Conservation (phyloP, 2,113 vertebrate genomes). For the Callaeas wilsoni region DNA sequence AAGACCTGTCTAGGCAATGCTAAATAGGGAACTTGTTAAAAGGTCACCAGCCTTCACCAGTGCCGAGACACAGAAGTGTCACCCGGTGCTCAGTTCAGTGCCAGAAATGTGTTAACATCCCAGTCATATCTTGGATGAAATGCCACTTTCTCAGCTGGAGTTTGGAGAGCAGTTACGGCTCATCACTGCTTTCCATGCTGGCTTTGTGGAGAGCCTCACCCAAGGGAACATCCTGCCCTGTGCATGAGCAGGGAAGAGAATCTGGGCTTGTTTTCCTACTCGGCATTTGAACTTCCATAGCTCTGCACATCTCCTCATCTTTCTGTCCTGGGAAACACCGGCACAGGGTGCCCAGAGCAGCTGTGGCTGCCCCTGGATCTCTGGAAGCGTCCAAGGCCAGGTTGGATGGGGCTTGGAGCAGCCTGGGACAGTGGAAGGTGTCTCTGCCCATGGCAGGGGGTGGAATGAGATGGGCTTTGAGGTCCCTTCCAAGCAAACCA, state of each 20-base stretch:
- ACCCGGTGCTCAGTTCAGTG: neutral
- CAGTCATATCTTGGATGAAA: neutral
- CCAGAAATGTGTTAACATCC: neutral
- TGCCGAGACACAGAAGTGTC: neutral
- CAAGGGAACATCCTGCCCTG: neutral
- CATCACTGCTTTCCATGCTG: neutral
- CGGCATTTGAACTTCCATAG: neutral
- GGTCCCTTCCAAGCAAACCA: neutral
- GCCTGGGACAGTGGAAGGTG: fast-evolving
- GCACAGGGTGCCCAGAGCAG: neutral
- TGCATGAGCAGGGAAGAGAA: neutral
- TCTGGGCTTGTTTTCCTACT: neutral
- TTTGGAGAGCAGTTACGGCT: neutral
- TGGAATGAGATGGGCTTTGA: neutral
- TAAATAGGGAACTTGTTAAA: neutral
- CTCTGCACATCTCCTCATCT: neutral
- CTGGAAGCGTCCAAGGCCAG: neutral
- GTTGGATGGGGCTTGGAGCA: fast-evolving
- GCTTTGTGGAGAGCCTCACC: neutral
- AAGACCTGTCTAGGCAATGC: neutral
- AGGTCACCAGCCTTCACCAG: neutral
- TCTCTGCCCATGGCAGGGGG: neutral
- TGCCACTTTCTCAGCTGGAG: neutral
- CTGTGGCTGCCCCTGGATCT: neutral
- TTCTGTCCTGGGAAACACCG: neutral